phyloP scores from a whole-genome alignment of 2,888 invertebrate species.

The Aelia acuminata region DNA sequence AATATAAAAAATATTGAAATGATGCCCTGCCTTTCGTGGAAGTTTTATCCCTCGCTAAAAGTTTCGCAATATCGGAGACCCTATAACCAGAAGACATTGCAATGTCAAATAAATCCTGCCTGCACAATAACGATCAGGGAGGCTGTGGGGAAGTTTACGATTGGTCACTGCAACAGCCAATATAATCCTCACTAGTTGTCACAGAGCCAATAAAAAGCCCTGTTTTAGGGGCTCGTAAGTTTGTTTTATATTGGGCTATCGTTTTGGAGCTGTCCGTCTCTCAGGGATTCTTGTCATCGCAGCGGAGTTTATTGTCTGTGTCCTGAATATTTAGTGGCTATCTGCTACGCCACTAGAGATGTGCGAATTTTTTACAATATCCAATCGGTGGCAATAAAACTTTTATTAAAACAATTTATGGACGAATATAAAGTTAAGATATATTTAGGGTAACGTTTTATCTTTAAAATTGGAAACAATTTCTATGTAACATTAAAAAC shows the following conservation, averaged over 20 bases:
- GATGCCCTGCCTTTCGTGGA: neutral
- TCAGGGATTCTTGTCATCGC: neutral
- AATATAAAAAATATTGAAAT: neutral
- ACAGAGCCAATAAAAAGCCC: conserved; percentile 13
- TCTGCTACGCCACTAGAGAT: neutral
- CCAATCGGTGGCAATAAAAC: neutral
- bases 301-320: neutral
- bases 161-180: conserved; percentile 32
- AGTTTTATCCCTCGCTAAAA: neutral
- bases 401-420: neutral
- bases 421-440: too few species aligned
- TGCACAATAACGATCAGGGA: conserved; percentile 10
- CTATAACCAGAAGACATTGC: conserved; percentile 32
- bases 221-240: conserved; percentile 30
- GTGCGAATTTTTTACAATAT: neutral
- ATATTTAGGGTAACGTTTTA: too few species aligned
- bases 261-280: conserved; percentile 5
- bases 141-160: neutral
- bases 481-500: too few species aligned
- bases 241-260: conserved; percentile 18
- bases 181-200: conserved; percentile 18
- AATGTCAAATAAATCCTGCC: neutral
- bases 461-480: too few species aligned
- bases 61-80: neutral
- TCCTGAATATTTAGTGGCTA: neutral